These are phyloP conservation scores for Sebastes vulpes DNA, from an alignment of 2,797 vertebrate genomes.

Conservation along the genomic window DNA sequence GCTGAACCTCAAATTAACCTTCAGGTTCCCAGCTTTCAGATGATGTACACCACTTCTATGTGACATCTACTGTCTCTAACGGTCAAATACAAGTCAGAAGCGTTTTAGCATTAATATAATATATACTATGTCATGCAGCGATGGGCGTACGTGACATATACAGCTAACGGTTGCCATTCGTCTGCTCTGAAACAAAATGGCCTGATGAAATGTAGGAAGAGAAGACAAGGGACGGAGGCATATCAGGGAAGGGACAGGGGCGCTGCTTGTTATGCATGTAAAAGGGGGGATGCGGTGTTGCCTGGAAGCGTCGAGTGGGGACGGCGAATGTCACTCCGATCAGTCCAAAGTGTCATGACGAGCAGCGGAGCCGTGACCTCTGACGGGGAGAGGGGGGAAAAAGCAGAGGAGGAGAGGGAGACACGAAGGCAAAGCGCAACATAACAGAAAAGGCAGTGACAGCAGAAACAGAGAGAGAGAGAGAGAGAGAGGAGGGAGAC, in stretches of 20 bases:
- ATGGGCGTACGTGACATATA: background rate
- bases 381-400: slow-evolving; percentile 4
- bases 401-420: slow-evolving; percentile 10
- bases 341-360: slow-evolving; percentile 58
- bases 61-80: too few relatives aligned
- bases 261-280: slow-evolving; percentile 37
- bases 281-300: slow-evolving; percentile 11
- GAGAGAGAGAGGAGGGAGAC: background rate
- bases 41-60: too few relatives aligned
- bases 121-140: background rate
- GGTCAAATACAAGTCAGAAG: background rate
- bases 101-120: background rate
- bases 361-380: slow-evolving; percentile 60
- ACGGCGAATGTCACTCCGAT: slow-evolving; percentile 59
- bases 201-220: background rate
- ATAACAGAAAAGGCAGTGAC: slow-evolving; percentile 42
- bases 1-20: too few relatives aligned
- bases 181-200: slow-evolving; percentile 17
- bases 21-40: too few relatives aligned
- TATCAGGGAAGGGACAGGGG: background rate
- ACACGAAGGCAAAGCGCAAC: slow-evolving; percentile 18
- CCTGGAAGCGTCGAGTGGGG: slow-evolving; percentile 24
- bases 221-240: slow-evolving; percentile 5
- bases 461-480: slow-evolving; percentile 38
- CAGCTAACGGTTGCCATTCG: slow-evolving; percentile 24